Evolutionary conservation across 2,113 vertebrate genomes (phyloP).

Genomic region (Poecile atricapillus): DNA sequence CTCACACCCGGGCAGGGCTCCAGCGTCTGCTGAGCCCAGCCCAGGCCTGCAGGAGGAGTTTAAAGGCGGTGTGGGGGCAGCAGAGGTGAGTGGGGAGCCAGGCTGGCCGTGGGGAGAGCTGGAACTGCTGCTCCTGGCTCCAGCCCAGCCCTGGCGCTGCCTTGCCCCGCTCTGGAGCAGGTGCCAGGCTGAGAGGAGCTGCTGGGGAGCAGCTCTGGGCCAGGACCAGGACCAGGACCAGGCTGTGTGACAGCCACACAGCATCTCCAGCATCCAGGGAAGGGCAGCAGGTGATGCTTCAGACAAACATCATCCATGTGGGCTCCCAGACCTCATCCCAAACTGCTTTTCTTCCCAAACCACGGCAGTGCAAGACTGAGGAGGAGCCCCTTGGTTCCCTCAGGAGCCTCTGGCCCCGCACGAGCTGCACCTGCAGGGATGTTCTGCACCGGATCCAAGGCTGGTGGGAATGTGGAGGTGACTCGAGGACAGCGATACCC

Average conservation of each 20-base stretch:
- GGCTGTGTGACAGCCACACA: not conserved
- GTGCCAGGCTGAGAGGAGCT: not conserved
- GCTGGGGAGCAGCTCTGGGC: fast-evolving
- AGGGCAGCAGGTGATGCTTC: not conserved
- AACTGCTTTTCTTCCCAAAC: not conserved
- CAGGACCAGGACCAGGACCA: fast-evolving
- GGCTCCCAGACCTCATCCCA: not conserved
- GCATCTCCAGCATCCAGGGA: not conserved
- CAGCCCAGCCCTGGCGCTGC: fast-evolving
- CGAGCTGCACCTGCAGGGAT: not conserved
- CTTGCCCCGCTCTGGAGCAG: fast-evolving
- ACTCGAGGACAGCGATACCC: not conserved
- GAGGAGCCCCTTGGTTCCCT: not conserved
- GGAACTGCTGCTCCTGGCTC: not conserved
- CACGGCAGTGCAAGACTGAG: not conserved
- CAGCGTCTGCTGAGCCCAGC: not conserved
- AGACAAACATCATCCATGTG: fast-evolving
- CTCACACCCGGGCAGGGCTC: not conserved
- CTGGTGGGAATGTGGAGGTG: not conserved
- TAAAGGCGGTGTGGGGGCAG: not conserved
- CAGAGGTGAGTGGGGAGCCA: not conserved
- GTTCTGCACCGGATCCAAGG: not conserved
- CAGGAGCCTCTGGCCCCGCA: not conserved
- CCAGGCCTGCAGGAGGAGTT: not conserved
- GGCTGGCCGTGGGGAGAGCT: not conserved